phyloP scores from a whole-genome alignment of 2,113 vertebrate species.

The Balaeniceps rex region DNA sequence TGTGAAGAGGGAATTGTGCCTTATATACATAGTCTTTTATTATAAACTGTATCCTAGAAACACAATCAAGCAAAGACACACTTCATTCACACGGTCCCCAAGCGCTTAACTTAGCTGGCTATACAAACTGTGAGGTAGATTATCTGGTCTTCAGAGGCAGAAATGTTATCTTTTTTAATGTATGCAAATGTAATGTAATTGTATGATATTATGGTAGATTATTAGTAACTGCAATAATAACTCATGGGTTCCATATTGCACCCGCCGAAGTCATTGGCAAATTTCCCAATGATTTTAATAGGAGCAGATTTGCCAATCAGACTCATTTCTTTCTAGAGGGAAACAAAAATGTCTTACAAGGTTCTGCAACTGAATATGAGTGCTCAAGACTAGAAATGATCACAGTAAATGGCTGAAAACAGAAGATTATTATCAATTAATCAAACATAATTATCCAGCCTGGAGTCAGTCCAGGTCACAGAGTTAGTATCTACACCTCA shows the following conservation, averaged over 20 bases:
- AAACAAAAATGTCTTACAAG: background rate
- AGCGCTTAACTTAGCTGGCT: background rate
- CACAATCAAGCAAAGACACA: background rate
- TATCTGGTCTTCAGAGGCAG: background rate
- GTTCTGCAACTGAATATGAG: background rate
- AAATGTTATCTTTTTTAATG: slow-evolving; percentile 17
- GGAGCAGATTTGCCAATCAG: background rate
- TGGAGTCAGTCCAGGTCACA: background rate
- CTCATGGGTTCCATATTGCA: background rate
- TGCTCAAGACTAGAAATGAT: background rate
- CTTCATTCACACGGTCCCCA: background rate
- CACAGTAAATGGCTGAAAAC: background rate
- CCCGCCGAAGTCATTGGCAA: background rate
- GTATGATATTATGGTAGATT: slow-evolving; percentile 11
- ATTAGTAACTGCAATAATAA: slow-evolving; percentile 17
- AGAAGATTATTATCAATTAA: background rate
- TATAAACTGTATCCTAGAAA: slow-evolving; percentile 1
- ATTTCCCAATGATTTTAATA: slow-evolving; percentile 2
- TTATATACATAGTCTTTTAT: background rate
- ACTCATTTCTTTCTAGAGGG: background rate
- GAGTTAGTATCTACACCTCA: background rate
- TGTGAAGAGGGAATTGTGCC: background rate
- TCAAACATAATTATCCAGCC: background rate
- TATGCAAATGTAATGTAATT: slow-evolving; percentile 13
- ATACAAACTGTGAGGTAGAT: background rate